Conservation (phyloP, 2,888 invertebrate genomes). For the Parochlus steinenii region DNA sequence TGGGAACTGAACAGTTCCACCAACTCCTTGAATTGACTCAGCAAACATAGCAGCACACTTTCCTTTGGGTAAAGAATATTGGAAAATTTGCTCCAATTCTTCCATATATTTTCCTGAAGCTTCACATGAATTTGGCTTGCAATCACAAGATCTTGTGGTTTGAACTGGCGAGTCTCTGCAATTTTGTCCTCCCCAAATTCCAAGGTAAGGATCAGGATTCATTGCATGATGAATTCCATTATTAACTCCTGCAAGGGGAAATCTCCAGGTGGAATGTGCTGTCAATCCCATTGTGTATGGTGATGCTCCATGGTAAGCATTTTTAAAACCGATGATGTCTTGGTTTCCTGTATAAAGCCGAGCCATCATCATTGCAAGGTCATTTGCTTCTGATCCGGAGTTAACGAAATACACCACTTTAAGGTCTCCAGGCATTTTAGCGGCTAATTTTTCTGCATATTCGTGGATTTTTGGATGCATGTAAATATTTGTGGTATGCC, state of each 20-base stretch:
- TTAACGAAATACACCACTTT: constrained; percentile 88
- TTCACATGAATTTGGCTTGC: constrained; percentile 41
- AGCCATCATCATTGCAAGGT: constrained; percentile 77
- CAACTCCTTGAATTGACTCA: constrained; percentile 93
- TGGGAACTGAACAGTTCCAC: constrained; percentile 85
- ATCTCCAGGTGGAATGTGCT: constrained; percentile 63
- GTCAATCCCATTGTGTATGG: constrained; percentile 64
- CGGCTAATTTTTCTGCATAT: constrained; percentile 66
- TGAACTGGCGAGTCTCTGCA: constrained; percentile 81
- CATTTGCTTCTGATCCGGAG: constrained; percentile 96
- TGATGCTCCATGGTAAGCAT: constrained; percentile 86
- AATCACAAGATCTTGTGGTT: constrained; percentile 48
- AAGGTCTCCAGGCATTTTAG: constrained; percentile 69
- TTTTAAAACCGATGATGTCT: constrained; percentile 73
- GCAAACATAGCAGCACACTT: constrained; percentile 80
- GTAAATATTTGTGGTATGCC: constrained; percentile 89
- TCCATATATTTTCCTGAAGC: constrained; percentile 31
- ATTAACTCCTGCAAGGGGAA: constrained; percentile 47
- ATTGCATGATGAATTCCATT: constrained; percentile 69
- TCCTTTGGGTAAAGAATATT: constrained; percentile 59
- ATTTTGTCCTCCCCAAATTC: constrained; percentile 73
- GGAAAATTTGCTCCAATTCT: constrained; percentile 42
- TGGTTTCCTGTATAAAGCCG: constrained; percentile 69
- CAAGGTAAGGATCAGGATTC: constrained; percentile 83
- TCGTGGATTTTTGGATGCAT: constrained; percentile 80